A percentile compares a stretch with the other conserved stretches of the same genome.
These are phyloP conservation scores for Enteromius radiatus DNA, from an alignment of 2,797 vertebrate genomes.

Conservation along the genomic window DNA sequence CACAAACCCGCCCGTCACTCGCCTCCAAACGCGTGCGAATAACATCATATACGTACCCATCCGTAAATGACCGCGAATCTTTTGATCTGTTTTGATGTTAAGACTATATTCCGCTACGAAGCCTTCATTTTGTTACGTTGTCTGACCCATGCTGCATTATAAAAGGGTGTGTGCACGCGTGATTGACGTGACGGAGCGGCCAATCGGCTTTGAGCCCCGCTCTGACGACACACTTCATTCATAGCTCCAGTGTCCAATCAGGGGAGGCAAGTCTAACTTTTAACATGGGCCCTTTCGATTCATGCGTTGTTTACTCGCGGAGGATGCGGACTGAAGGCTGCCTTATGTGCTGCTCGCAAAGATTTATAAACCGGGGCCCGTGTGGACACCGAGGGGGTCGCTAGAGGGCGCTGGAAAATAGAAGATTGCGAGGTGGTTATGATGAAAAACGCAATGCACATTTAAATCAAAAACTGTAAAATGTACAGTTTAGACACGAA, in stretches of 20 bases:
- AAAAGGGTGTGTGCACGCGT: constrained; percentile 67
- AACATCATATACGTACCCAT: constrained; percentile 41
- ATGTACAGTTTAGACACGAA: background rate
- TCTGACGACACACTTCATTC: constrained; percentile 44
- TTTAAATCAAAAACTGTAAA: background rate
- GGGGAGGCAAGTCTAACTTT: background rate
- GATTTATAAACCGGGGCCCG: background rate
- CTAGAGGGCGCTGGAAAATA: background rate
- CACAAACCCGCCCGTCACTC: too few relatives aligned
- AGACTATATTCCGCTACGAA: constrained; percentile 60
- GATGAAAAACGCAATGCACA: background rate
- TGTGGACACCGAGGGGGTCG: background rate
- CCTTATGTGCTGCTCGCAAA: background rate
- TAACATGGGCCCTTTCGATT: constrained; percentile 9
- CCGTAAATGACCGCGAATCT: constrained; percentile 58
- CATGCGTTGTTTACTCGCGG: background rate
- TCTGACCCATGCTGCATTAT: constrained; percentile 85
- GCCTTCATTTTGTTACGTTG: constrained; percentile 71
- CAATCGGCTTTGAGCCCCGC: constrained; percentile 62
- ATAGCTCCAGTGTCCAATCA: constrained; percentile 54
- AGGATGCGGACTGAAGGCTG: background rate
- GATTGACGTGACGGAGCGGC: constrained; percentile 64
- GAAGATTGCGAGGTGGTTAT: background rate
- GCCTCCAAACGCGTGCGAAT: background rate
- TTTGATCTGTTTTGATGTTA: constrained; percentile 45